Evolutionary conservation across 2,888 invertebrate species (phyloP), one percentile per base, ranked within the genome.

Genomic region (Gortyna flavago): DNA sequence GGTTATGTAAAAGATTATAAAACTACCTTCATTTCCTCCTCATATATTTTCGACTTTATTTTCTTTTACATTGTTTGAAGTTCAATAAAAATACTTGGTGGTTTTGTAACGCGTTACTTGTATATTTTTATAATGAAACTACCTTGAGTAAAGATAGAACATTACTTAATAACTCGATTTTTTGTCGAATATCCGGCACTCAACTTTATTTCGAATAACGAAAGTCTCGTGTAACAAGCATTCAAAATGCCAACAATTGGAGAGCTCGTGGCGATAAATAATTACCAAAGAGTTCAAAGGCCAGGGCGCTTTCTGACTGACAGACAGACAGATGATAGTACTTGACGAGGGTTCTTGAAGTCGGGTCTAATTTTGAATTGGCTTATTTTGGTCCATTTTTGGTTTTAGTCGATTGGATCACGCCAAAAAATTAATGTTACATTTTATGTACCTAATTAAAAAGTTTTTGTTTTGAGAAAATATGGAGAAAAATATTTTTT

Each of bases 341-440:
- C 89, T 89, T 94, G 94, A 93, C 90, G 90, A 94, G 94, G 94
- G 93, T 93, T 83, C 81, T 86, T 85, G 65, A 83, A 89, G 80
- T 82, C 83, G 77, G 88, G 89, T 90, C 90, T 86, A 91, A 91
- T 91, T 91, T 88, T 92, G 91, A 91, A 92, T 92, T 91, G 77
- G 59, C 54, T 61, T 38, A 79, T 79, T 76, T 76, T 48, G 25
- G 29, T 59, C 59, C 67, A 65, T 71, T 77, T 72, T 76, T 41
- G 18, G 38, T 59, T 32, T 74, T 71, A 65, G 68, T 71, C n/a
- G 48, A 64, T 62, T 70, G 54, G 13, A 35, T 48, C 67, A 18
- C 21, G 9, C 1, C 2, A 57, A 57, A 66, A 81, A 13, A 0
- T 18, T 25, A 4, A 13, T 11, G 8, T 41, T 11, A 62, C n/a